Evolutionary conservation across 2,888 invertebrate genomes (phyloP).

Genomic region (Chrysina gloriosa): DNA sequence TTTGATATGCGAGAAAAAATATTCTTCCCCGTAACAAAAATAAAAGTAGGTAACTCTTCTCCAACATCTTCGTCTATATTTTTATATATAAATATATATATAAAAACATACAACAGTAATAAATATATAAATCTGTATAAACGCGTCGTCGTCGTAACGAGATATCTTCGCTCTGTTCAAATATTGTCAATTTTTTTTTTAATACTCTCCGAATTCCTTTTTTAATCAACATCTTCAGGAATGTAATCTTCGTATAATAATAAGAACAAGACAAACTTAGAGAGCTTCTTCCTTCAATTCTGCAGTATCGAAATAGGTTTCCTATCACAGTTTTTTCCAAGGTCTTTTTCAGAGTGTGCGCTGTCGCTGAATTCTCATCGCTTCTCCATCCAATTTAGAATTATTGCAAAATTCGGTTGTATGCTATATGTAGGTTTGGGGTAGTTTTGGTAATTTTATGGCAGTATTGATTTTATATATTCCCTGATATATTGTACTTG

Average conservation of each 20-base stretch:
- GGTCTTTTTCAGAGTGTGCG: not conserved
- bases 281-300: not conserved
- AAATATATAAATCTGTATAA: no score
- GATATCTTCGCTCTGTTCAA: no score
- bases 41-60: no score
- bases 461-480: conserved; percentile 12
- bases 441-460: conserved; percentile 3
- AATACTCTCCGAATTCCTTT: not conserved
- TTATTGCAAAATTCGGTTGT: not conserved
- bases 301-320: conserved; percentile 39
- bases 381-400: not conserved
- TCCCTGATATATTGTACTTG: conserved; percentile 38
- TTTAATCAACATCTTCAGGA: conserved; percentile 1
- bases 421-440: not conserved
- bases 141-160: no score
- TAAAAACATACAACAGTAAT: conserved; percentile 19
- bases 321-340: conserved; percentile 56
- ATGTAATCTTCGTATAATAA: not conserved
- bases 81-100: conserved; percentile 21
- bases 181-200: conserved; percentile 27
- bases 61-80: not conserved
- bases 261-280: not conserved
- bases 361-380: not conserved
- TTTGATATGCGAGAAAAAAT: conserved; percentile 40
- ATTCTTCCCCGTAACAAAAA: conserved; percentile 6